Conservation (phyloP, 2,113 vertebrate genomes). For the Macroglossus sobrinus region DNA sequence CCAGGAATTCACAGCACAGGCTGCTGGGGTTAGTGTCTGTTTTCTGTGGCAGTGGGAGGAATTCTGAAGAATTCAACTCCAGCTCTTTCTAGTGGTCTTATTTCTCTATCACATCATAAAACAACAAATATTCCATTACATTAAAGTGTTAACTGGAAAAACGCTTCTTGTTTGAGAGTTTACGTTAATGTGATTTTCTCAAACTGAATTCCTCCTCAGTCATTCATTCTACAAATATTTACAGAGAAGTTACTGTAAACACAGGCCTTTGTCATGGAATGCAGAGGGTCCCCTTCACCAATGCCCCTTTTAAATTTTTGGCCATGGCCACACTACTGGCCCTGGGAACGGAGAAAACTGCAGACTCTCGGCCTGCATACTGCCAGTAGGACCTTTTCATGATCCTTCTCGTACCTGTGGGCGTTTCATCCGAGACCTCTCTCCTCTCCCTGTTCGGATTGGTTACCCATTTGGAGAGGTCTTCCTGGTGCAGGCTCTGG, state of each 20-base stretch:
- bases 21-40: fast-evolving
- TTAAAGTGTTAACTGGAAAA: neutral
- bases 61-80: neutral
- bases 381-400: neutral
- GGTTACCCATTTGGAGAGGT: neutral
- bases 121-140: neutral
- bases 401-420: neutral
- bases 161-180: neutral
- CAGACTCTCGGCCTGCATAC: neutral
- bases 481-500: neutral
- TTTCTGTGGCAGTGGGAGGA: neutral
- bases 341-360: neutral
- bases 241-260: neutral
- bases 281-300: too few relatives aligned
- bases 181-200: neutral
- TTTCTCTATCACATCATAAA: neutral
- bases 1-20: neutral
- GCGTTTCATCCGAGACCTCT: neutral
- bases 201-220: neutral
- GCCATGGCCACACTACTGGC: neutral
- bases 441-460: neutral
- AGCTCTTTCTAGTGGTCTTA: too few relatives aligned
- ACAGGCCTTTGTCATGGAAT: neutral
- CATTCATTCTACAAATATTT: neutral
- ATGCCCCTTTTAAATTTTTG: neutral